These are phyloP conservation scores for Scaptomyza parva DNA, from an alignment of 2,888 invertebrate genomes.

Conservation along the genomic window DNA sequence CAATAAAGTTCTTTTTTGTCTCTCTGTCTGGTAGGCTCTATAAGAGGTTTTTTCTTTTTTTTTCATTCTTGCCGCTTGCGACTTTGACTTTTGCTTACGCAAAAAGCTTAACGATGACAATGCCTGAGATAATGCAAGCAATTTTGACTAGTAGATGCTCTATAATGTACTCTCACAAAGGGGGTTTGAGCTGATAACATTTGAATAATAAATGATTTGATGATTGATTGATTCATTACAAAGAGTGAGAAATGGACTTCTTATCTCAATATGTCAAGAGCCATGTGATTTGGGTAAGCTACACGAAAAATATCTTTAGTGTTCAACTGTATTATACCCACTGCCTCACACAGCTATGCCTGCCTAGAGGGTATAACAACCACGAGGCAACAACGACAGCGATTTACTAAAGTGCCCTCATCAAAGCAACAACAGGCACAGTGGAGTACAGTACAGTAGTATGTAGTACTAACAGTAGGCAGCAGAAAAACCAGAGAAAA, in stretches of 20 bases:
- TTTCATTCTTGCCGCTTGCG: constrained; percentile 28
- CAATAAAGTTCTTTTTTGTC: constrained; percentile 52
- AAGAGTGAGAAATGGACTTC: background rate
- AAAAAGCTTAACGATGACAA: background rate
- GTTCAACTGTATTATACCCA: background rate
- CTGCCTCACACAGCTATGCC: background rate
- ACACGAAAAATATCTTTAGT: background rate
- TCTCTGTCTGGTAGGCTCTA: constrained; percentile 18
- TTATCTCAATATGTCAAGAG: background rate
- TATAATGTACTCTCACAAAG: background rate
- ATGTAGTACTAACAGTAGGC: background rate
- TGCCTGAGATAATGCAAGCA: background rate
- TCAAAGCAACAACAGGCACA: constrained; percentile 78
- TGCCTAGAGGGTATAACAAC: constrained; percentile 19
- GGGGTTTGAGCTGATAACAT: too few relatives aligned
- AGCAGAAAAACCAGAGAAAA: constrained; percentile 9
- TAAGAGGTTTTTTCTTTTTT: constrained; percentile 4
- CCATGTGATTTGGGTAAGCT: background rate
- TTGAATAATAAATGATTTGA: background rate
- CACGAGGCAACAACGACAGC: constrained; percentile 50
- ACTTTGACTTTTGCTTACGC: constrained; percentile 47
- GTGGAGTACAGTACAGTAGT: background rate
- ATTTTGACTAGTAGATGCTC: background rate
- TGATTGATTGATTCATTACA: background rate
- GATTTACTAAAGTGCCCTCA: constrained; percentile 77